A percentile compares a stretch with the other conserved stretches of the same genome.
Conservation (phyloP, 2,888 invertebrate genomes). For the Drosophila cyrtoloma region DNA sequence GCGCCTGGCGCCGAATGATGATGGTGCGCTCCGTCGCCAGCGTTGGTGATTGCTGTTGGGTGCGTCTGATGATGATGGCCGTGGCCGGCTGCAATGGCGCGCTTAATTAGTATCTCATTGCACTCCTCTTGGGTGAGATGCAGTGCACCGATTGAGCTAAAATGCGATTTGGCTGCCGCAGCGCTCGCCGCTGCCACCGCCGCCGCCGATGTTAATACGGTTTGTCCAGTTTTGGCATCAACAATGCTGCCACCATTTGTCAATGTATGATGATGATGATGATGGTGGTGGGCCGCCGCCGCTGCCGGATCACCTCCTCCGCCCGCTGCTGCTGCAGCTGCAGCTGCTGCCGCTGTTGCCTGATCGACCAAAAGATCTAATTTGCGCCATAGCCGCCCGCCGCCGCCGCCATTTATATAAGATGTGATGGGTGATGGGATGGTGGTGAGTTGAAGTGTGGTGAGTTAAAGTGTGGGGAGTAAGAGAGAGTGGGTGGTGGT, state of each 20-base stretch:
- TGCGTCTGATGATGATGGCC: conserved; percentile 86
- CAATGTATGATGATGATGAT: conserved; percentile 82
- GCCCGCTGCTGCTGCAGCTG: conserved; percentile 48
- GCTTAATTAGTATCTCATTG: conserved; percentile 91
- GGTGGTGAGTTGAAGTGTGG: conserved; percentile 14
- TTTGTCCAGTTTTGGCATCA: conserved; percentile 85
- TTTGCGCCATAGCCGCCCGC: conserved; percentile 74
- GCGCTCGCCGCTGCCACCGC: conserved; percentile 75
- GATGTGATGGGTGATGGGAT: conserved; percentile 7
- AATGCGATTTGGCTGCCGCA: conserved; percentile 86
- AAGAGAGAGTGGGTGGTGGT: conserved; percentile 14
- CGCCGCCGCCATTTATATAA: conserved; percentile 56
- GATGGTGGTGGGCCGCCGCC: conserved; percentile 58
- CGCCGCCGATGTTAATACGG: conserved; percentile 82
- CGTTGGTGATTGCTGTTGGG: conserved; percentile 77
- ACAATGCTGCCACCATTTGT: conserved; percentile 85
- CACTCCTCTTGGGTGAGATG: conserved; percentile 92
- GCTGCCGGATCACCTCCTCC: conserved; percentile 49
- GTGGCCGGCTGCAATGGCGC: conserved; percentile 89
- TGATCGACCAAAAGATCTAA: conserved; percentile 85
- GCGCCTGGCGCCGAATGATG: conserved; percentile 77
- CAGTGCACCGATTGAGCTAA: conserved; percentile 90
- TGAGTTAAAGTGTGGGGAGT: conserved; percentile 18
- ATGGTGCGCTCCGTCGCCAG: conserved; percentile 82
- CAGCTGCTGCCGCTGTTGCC: conserved; percentile 77